Evolutionary conservation across 2,113 vertebrate genomes (phyloP), one percentile per base, ranked within the genome.

Genomic region (Felis catus): DNA sequence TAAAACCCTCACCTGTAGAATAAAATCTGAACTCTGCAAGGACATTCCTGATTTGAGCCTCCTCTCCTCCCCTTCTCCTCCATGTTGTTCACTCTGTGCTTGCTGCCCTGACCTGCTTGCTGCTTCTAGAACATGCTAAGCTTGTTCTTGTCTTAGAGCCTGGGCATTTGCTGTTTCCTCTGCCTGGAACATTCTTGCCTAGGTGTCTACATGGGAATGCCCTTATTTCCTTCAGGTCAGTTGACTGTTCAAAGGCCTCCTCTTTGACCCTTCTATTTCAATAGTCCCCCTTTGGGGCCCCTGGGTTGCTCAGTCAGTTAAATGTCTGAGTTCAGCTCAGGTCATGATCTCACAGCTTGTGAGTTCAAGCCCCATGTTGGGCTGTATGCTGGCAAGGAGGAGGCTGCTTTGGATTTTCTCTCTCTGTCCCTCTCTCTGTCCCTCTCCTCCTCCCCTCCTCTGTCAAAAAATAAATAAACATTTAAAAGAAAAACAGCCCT

Each of bases 291-390:
- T 39, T 33, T 18, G 71, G 21, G 6, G 3, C 0, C 5, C 71
- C 36, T 18, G 66, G 66, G 16, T 1, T 3, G 33, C 36, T 41
- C 71, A 74, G 71, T 41, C 12, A 0, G 23, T 74, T 41, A 74
- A 41, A 6, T 12, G 21, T 41, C 39, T 41, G 71, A 23, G 4
- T 41, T 41, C n/a, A 25, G 39, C 39, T 41, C 21, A 41, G 73
- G 39, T 74, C 73, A 45, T 27, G 23, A 74, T 74, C 73, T 45
- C 25, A 27, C 13, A 14, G 73, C 39, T 25, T 4, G 3, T 25
- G 73, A 45, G 21, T 61, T 74, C 6, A 1, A 74, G 39, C 21
- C 5, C 73, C 3, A 0, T 1, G 18, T 70, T 14, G 16, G 66
- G 33, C 15, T 18, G 16, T 18, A 3, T 8, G 7, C 33, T n/a